phyloP scores from a whole-genome alignment of 92 coral and sea anemone species.

The Epizoanthus stellaris region DNA sequence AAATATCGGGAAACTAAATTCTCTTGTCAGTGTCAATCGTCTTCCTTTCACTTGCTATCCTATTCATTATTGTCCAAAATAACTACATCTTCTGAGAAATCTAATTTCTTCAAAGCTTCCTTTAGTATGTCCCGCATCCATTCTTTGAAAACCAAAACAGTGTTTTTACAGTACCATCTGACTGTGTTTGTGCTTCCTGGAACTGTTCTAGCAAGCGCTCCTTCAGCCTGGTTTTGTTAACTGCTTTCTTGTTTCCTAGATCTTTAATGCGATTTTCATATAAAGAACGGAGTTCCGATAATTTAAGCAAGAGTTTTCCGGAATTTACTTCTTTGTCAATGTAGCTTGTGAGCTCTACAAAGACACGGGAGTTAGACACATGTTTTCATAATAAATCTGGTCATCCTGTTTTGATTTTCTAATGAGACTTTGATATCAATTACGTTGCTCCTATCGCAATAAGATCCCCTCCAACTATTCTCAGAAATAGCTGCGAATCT shows the following conservation, averaged over 20 bases:
- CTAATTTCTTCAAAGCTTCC: slow-evolving; percentile 16
- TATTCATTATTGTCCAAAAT: slow-evolving; percentile 10
- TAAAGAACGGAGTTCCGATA: slow-evolving; percentile 1
- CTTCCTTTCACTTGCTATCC: too few relatives aligned
- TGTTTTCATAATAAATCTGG: not conserved
- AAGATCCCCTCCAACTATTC: slow-evolving; percentile 14
- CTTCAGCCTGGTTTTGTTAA: slow-evolving; percentile 30
- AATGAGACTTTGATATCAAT: not conserved
- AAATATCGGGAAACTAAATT: too few relatives aligned
- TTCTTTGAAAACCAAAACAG: too few relatives aligned
- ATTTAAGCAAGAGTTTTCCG: slow-evolving; percentile 11
- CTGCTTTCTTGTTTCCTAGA: not conserved
- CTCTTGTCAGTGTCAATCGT: too few relatives aligned
- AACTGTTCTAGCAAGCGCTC: slow-evolving; percentile 4
- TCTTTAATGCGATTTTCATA: slow-evolving; percentile 3
- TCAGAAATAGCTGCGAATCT: not conserved
- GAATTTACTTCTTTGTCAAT: slow-evolving; percentile 32
- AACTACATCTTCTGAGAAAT: slow-evolving; percentile 1
- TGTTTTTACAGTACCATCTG: too few relatives aligned
- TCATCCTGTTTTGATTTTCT: not conserved
- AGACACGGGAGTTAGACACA: slow-evolving; percentile 53
- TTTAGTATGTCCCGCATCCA: slow-evolving; percentile 19
- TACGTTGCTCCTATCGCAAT: slow-evolving; percentile 4
- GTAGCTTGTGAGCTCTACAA: slow-evolving; percentile 40
- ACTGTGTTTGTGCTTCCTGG: too few relatives aligned